These are phyloP conservation scores for Tetragnatha montana DNA, from an alignment of 2,888 invertebrate species.

Conservation along the genomic window DNA sequence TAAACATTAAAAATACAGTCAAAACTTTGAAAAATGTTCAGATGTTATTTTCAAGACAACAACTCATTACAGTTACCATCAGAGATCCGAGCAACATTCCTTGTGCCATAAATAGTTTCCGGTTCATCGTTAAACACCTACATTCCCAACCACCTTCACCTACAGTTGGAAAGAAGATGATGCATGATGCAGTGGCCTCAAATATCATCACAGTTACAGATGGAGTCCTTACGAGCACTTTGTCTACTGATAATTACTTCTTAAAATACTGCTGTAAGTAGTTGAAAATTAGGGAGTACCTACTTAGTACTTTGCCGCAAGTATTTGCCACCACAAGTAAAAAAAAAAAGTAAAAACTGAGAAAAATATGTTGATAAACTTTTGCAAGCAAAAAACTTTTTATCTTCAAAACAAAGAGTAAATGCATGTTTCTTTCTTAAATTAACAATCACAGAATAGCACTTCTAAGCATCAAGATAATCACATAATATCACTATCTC, in stretches of 20 bases:
- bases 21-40: no score
- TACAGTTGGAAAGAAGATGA: slow-evolving; percentile 86
- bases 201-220: slow-evolving; percentile 75
- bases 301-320: background rate
- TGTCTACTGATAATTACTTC: slow-evolving; percentile 62
- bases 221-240: slow-evolving; percentile 58
- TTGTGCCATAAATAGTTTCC: slow-evolving; percentile 85
- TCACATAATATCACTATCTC: no score
- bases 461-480: no score
- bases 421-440: no score
- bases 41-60: no score
- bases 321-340: background rate
- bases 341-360: background rate
- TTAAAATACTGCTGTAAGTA: slow-evolving; percentile 69
- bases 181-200: slow-evolving; percentile 87
- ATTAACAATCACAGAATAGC: no score
- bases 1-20: no score
- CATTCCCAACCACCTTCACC: slow-evolving; percentile 88
- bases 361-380: background rate
- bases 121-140: slow-evolving; percentile 87
- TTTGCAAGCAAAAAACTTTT: background rate
- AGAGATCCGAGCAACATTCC: slow-evolving; percentile 87
- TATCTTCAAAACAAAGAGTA: no score
- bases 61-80: slow-evolving; percentile 82
- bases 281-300: background rate